Evolutionary conservation across 2,888 invertebrate species (phyloP), one percentile per base, ranked within the genome.

Genomic region (Nomada ferruginata): DNA sequence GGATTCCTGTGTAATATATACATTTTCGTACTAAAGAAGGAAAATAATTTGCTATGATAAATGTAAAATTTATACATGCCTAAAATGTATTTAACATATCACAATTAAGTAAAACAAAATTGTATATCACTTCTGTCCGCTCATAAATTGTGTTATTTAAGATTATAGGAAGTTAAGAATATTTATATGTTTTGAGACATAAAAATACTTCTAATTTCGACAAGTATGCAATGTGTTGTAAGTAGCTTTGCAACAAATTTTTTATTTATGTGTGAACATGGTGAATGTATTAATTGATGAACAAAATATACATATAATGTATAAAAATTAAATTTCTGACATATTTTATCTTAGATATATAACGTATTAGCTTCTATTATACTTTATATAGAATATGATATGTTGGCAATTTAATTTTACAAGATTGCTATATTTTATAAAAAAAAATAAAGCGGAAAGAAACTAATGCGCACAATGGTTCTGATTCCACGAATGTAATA

Each of bases 181-280:
- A 64, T 76, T 76, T 84, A 74, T 84, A 74, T 57, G n/a, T 2
- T 23, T 55, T 64, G 50, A 7, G n/a, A 60, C 47, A 71, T 59
- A 61, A 42, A 55, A 52, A 66, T 50, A 65, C 36, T 61, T 71
- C 53, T 65, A 75, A 69, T 72, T 78, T 60, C 71, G 64, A 63
- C 71, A 64, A 70, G 57, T 83, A 86, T 64, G 70, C 60, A 79
- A 70, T 79, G 74, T 77, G 36, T 79, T 77, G 71, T 76, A 53
- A 77, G 70, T 85, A 84, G 82, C 71, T 84, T 88, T 82, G 82
- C 74, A 66, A 71, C 20, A 29, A 52, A 73, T 80, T 79, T 85
- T 84, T 89, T 89, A 90, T 90, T 90, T 90, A 90, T 91, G 85
- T 89, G 88, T 90, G 88, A 84, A 78, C 81, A 89, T 91, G 88